A percentile compares a stretch with the other conserved stretches of the same genome.
phyloP scores from a whole-genome alignment of 2,888 invertebrate genomes.

The Antheraea assamensis region DNA sequence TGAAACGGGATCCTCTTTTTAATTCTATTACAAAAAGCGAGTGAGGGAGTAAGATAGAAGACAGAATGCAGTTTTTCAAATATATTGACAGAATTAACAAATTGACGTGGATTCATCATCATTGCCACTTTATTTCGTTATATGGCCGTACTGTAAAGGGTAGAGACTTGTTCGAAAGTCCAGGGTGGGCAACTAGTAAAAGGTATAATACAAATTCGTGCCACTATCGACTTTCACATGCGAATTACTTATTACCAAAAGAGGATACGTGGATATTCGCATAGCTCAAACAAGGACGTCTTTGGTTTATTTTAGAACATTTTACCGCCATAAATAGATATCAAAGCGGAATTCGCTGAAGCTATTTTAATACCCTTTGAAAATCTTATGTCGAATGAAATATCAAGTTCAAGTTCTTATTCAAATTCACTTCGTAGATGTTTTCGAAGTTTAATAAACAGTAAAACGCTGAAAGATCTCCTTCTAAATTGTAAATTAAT shows the following conservation, averaged over 20 bases:
- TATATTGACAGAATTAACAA: too few relatives aligned
- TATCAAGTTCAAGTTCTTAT: neutral
- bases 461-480: neutral
- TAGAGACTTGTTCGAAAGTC: too few relatives aligned
- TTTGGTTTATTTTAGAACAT: neutral
- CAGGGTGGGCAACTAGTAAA: neutral
- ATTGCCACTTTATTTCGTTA: too few relatives aligned
- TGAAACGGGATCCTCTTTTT: too few relatives aligned
- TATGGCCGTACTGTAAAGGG: too few relatives aligned
- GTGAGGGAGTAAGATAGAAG: too few relatives aligned
- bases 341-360: neutral
- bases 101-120: too few relatives aligned
- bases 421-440: neutral
- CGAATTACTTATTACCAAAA: neutral
- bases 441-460: neutral
- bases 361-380: constrained; percentile 11
- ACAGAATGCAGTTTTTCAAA: too few relatives aligned
- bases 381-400: neutral
- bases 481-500: too few relatives aligned
- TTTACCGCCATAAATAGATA: neutral
- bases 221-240: neutral
- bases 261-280: neutral
- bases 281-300: neutral
- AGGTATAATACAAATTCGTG: neutral
- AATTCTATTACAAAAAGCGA: too few relatives aligned